Base-by-base conservation (phyloP, 2,113 vertebrate species). In the Callospermophilus lateralis region DNA sequence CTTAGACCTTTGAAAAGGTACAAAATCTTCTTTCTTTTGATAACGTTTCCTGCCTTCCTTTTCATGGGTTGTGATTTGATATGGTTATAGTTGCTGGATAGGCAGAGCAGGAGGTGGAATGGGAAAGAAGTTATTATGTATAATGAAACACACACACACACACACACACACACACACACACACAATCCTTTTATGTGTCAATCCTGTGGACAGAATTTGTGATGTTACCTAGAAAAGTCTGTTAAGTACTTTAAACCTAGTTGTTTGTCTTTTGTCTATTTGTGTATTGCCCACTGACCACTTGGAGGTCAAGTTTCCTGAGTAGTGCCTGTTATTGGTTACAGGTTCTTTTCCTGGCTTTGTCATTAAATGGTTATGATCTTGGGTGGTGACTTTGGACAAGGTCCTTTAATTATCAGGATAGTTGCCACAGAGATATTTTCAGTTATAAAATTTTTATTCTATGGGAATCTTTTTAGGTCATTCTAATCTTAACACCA, bases 401-500 rank as follows among this genome's bases (percentile, higher is more conserved):
- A 30, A 90, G 72, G 16, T 19, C 48, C 39, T 45, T 90, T 74
- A 68, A n/a, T 84, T 96, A 65, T 74, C n/a, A 84, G 73, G 37
- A 26, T 94, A 63, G 94, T 93, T 93, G 39, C 92, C 42, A 53
- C 17, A n/a, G 48, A 76, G 73, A 17, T 83, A 88, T 86, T 73
- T 89, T 86, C 32, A 45, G n/a, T 58, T 73, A 55, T 73, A 42
- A 73, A 34, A 78, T 61, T 86, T 96, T 81, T 90, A 87, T 76
- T 72, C 20, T 77, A 1, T 78, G 42, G 51, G 73, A 91, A 67
- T 30, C 4, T 65, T 91, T 97, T 95, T 78, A 97, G 90, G 63
- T 93, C 79, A 95, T 93, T 85, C 84, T 96, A 86, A 95, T 95
- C 80, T 90, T 89, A 86, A 93, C 84, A 86, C 10, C 53, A 91